A percentile compares a stretch with the other conserved stretches of the same genome.
phyloP scores from a whole-genome alignment of 2,113 vertebrate species.

The Bambusicola thoracicus region DNA sequence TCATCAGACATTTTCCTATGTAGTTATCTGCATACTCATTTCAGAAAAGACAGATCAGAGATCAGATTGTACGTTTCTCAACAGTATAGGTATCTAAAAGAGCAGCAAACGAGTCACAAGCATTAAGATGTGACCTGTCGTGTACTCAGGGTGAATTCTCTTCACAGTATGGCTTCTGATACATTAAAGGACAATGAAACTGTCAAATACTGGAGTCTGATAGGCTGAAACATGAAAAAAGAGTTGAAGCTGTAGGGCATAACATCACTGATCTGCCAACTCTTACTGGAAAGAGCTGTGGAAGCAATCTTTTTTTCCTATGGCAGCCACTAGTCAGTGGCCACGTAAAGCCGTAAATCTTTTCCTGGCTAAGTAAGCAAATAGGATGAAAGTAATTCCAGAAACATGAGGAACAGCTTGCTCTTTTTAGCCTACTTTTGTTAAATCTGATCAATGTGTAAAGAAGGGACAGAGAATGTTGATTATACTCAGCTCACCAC shows the following conservation, averaged over 20 bases:
- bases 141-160: neutral
- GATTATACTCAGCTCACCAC: neutral
- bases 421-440: neutral
- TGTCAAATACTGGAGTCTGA: neutral
- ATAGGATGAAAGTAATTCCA: neutral
- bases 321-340: neutral
- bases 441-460: neutral
- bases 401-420: neutral
- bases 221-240: neutral
- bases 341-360: neutral
- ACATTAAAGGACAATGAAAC: neutral
- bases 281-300: neutral
- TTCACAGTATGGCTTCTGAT: neutral
- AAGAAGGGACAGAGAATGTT: neutral
- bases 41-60: neutral
- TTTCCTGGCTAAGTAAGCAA: neutral
- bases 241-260: neutral
- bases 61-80: neutral
- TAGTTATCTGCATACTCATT: neutral
- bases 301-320: neutral
- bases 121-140: neutral
- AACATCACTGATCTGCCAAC: neutral
- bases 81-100: neutral
- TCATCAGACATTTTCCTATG: neutral
- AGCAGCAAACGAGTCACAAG: neutral